These are phyloP conservation scores for Nylanderia fulva DNA, from an alignment of 1,140 invertebrate species.

Conservation along the genomic window DNA sequence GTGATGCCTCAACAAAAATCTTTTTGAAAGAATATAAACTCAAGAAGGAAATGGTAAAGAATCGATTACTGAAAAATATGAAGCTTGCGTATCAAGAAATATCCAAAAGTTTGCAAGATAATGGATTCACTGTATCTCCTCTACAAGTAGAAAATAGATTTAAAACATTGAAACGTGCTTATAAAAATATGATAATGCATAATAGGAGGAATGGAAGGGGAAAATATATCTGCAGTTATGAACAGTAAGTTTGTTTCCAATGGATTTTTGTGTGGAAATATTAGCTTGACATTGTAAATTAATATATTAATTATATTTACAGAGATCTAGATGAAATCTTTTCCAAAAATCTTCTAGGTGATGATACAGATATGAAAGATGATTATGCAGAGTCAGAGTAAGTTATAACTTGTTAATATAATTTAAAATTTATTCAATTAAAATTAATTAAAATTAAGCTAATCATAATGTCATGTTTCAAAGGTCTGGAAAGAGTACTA, in stretches of 20 bases:
- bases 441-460: not conserved
- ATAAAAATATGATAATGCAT: conserved; percentile 50
- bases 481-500: not conserved
- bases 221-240: conserved; percentile 48
- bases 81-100: conserved; percentile 42
- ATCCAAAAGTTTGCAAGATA: conserved; percentile 6
- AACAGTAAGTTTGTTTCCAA: conserved; percentile 17
- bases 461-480: conserved; percentile 20
- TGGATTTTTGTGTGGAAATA: not conserved
- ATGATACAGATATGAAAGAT: conserved; percentile 10
- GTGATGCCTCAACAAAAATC: conserved; percentile 37
- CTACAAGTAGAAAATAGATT: conserved; percentile 48
- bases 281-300: not conserved
- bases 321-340: conserved; percentile 47
- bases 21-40: conserved; percentile 35
- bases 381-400: not conserved
- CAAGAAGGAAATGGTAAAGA: conserved; percentile 34
- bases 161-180: conserved; percentile 44
- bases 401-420: not conserved
- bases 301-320: not conserved
- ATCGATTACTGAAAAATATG: conserved; percentile 42
- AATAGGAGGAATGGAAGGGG: conserved; percentile 39
- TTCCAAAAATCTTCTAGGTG: not conserved
- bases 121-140: conserved; percentile 18
- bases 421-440: not conserved